Evolutionary conservation across 2,888 invertebrate species (phyloP), one percentile per base, ranked within the genome.

Genomic region (Tanytarsus gracilentus): DNA sequence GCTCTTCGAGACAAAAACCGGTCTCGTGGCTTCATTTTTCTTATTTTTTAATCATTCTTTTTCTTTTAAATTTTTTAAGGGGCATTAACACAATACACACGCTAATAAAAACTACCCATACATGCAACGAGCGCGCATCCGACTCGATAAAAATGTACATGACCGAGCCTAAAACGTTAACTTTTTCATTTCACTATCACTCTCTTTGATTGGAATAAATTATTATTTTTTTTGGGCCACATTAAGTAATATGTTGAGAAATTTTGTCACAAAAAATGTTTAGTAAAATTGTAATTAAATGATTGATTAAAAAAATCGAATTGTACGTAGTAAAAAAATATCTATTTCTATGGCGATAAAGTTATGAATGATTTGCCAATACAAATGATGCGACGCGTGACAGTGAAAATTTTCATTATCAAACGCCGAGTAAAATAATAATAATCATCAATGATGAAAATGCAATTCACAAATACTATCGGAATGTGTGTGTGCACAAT

Each of bases 21-120:
- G 49, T 60, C 50, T 40, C 58, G 49, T 48, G 48, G 48, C 58
- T 60, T 60, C 49, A 49, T 50, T 60, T 50, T 60, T 60, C 60
- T 60, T 60, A 60, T 60, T 60, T 60, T 60, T 60, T 60, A 60
- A 60, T 60, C 60, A 40, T 50, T 60, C 50, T 49, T 60, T 58
- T 50, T 58, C 58, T 58, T 58, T 27, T 48, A 49, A 60, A 48
- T 30, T 18, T 36, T 39, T 60, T 50, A 50, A 60, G 60, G 60
- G 60, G 60, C 60, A 60, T 60, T 60, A 49, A 60, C 60, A 59
- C 50, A 59, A 59, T 36, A 59, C 58, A 44, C 14, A 40, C 29
- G 29, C 44, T 48, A 48, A 58, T 26, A 44, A 39, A 40, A 56
- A 21, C 18, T 11, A 30, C 26, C 33, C 50, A 49, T 30, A 6